Percentiles rank a stretch among this genome's conserved stretches.
Conservation (phyloP, 2,797 vertebrate genomes). For the Mus minutoides region DNA sequence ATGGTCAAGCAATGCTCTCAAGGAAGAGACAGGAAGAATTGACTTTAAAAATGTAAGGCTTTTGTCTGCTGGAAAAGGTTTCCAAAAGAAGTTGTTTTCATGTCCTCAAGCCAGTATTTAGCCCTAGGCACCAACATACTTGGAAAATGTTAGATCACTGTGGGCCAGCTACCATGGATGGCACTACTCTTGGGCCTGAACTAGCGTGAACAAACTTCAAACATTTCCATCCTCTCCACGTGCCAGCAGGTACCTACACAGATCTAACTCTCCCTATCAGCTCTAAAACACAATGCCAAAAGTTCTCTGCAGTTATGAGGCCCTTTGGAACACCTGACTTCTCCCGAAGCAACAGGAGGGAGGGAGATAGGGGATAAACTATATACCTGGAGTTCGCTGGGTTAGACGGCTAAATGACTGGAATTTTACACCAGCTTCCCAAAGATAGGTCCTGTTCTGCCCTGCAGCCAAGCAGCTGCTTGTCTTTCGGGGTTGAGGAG, state of each 20-base stretch:
- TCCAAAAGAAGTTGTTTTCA: not conserved
- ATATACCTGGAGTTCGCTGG: not conserved
- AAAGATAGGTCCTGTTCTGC: not conserved
- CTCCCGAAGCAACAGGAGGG: not conserved
- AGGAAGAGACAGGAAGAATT: conserved; percentile 11
- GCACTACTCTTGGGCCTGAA: conserved; percentile 2
- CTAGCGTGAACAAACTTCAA: not conserved
- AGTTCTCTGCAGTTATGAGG: not conserved
- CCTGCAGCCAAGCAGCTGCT: not conserved
- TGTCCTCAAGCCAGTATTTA: not conserved
- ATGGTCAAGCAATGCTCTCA: conserved; percentile 27
- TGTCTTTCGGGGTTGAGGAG: not conserved
- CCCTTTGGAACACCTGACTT: not conserved
- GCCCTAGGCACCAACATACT: not conserved
- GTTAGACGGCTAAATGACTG: not conserved
- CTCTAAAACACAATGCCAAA: not conserved
- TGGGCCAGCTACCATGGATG: not conserved
- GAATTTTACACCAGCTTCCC: not conserved
- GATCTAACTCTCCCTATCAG: not conserved
- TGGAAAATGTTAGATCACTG: not conserved
- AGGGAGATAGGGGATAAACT: not conserved
- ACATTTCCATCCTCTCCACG: not conserved
- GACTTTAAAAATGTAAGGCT: conserved; percentile 15
- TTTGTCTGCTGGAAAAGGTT: not conserved
- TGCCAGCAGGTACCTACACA: not conserved